These are phyloP conservation scores for Columbina picui DNA, from an alignment of 2,113 vertebrate genomes.

Conservation along the genomic window DNA sequence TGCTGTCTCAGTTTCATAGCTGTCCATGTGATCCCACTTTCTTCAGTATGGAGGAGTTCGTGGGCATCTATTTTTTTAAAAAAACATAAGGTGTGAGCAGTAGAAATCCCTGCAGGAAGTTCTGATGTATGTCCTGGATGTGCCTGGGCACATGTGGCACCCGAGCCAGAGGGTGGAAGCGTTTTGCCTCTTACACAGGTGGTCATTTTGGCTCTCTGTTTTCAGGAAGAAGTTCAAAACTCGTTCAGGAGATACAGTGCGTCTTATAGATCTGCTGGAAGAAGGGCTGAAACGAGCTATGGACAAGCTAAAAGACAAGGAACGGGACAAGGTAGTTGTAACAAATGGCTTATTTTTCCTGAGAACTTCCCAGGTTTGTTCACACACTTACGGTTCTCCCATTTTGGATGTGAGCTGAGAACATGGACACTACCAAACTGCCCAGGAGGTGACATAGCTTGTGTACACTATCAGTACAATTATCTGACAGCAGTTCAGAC, in stretches of 20 bases:
- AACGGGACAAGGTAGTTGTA: slow-evolving; percentile 89
- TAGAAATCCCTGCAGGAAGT: not conserved
- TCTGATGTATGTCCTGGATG: not conserved
- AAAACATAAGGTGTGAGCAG: not conserved
- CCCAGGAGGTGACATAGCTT: not conserved
- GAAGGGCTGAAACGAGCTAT: slow-evolving; percentile 94
- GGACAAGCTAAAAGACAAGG: slow-evolving; percentile 97
- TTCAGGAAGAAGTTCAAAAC: slow-evolving; percentile 98
- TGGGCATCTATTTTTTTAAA: not conserved
- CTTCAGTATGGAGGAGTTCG: not conserved
- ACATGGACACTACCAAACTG: accelerated
- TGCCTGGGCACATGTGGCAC: not conserved
- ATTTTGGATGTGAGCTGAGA: not conserved
- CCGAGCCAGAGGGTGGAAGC: not conserved
- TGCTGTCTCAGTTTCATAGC: not conserved
- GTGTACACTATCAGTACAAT: no score
- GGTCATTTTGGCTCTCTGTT: not conserved
- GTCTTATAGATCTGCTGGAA: slow-evolving; percentile 91
- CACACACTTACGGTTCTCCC: accelerated
- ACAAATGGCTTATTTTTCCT: not conserved
- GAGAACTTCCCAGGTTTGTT: not conserved
- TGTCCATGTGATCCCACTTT: not conserved
- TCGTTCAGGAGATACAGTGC: slow-evolving; percentile 92
- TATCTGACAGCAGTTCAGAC: not conserved
- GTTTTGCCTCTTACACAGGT: not conserved